A percentile compares a stretch with the other conserved stretches of the same genome.
Evolutionary conservation across 2,113 vertebrate genomes (phyloP).

Genomic region (Rhinopithecus roxellana): DNA sequence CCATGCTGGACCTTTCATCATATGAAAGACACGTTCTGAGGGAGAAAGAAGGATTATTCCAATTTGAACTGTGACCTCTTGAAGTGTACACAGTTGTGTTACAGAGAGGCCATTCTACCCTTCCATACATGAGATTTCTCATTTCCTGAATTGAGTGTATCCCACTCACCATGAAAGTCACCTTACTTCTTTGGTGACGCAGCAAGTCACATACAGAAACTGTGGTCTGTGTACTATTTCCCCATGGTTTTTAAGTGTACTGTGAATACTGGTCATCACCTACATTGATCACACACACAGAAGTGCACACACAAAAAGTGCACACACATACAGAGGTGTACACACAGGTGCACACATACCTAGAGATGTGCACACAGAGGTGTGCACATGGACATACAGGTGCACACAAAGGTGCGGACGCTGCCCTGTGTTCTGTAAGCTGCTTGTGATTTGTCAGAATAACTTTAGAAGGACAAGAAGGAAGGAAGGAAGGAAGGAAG

Average conservation of each 20-base stretch:
- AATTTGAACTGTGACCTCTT: background rate
- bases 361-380: background rate
- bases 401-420: accelerated
- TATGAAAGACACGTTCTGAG: background rate
- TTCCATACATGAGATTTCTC: background rate
- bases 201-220: background rate
- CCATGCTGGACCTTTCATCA: background rate
- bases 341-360: accelerated
- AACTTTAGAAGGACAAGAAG: background rate
- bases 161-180: background rate
- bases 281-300: background rate
- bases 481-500: no score
- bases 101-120: background rate
- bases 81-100: background rate
- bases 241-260: background rate
- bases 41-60: background rate
- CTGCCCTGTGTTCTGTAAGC: background rate
- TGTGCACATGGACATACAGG: background rate
- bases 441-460: background rate
- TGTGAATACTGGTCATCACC: background rate
- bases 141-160: background rate
- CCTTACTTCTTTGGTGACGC: background rate
- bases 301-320: background rate
- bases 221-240: background rate
- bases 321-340: background rate